Conservation (phyloP, 2,888 invertebrate species). For the Heliconius cydno region DNA sequence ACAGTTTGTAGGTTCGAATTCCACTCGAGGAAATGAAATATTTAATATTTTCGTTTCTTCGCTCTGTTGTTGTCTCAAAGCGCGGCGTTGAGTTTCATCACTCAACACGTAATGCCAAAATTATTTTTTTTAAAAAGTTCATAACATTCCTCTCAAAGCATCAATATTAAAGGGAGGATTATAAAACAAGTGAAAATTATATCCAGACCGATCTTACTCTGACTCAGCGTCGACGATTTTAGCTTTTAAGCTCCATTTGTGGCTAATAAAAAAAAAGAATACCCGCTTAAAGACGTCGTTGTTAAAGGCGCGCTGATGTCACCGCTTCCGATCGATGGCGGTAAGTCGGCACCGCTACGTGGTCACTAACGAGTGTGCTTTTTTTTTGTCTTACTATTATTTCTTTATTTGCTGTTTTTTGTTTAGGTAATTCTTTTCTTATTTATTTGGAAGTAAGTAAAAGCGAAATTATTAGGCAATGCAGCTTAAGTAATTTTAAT, state of each 20-base stretch:
- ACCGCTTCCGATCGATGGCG: conserved; percentile 32
- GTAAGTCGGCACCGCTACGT: conserved; percentile 11
- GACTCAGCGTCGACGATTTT: background rate
- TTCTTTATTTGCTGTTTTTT: background rate
- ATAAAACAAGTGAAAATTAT: conserved; percentile 18
- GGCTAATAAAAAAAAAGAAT: conserved; percentile 23
- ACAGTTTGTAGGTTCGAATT: too few species aligned
- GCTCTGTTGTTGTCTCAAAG: too few species aligned
- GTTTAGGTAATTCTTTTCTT: background rate
- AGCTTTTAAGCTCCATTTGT: conserved; percentile 14
- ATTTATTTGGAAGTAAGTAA: background rate
- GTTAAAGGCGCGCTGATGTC: conserved; percentile 33
- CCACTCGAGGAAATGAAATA: too few species aligned
- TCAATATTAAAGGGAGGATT: background rate
- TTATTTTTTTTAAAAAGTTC: background rate
- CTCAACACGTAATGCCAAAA: too few species aligned
- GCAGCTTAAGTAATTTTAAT: background rate
- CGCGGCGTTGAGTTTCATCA: too few species aligned
- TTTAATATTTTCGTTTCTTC: too few species aligned
- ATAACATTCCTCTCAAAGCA: background rate
- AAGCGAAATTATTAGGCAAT: background rate
- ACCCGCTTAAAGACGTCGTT: conserved; percentile 17
- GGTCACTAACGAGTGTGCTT: conserved; percentile 19
- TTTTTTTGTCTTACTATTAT: conserved; percentile 9
- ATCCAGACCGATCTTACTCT: conserved; percentile 2